Conservation (phyloP, 2,797 vertebrate species). For the Adrianichthys oophorus region DNA sequence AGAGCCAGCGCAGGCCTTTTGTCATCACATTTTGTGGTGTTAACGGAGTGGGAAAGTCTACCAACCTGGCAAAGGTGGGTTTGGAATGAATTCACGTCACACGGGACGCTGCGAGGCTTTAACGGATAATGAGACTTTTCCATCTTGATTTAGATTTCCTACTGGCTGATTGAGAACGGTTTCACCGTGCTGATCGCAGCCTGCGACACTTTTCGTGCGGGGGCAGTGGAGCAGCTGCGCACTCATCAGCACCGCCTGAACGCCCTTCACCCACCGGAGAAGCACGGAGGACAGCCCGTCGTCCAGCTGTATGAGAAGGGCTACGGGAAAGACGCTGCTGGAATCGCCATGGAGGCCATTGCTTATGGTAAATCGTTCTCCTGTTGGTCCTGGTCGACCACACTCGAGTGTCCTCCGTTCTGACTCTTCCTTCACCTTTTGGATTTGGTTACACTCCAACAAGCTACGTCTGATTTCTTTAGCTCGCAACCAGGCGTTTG, state of each 20-base stretch:
- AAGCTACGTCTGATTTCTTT: background rate
- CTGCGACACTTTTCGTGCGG: constrained; percentile 95
- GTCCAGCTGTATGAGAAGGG: constrained; percentile 98
- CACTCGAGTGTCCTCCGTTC: background rate
- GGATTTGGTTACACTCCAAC: background rate
- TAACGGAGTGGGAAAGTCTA: constrained; percentile 97
- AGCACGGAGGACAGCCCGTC: constrained; percentile 81
- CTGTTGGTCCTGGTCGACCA: too few relatives aligned
- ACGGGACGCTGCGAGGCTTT: too few relatives aligned
- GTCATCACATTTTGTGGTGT: constrained; percentile 96
- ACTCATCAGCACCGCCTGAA: constrained; percentile 93
- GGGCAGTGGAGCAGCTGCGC: constrained; percentile 96
- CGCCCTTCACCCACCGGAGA: constrained; percentile 89
- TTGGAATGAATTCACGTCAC: background rate
- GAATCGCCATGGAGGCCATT: constrained; percentile 98
- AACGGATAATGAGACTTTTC: background rate
- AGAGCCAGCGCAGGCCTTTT: constrained; percentile 87
- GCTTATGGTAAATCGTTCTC: constrained; percentile 81
- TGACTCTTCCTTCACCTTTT: background rate
- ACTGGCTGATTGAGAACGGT: constrained; percentile 96
- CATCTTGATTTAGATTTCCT: constrained; percentile 85
- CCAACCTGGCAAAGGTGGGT: constrained; percentile 93
- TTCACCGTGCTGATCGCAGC: constrained; percentile 96
- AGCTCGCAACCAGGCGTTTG: constrained; percentile 95
- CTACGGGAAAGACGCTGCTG: constrained; percentile 95